Evolutionary conservation across 1,140 invertebrate species (phyloP).

Genomic region (Papilio xuthus): DNA sequence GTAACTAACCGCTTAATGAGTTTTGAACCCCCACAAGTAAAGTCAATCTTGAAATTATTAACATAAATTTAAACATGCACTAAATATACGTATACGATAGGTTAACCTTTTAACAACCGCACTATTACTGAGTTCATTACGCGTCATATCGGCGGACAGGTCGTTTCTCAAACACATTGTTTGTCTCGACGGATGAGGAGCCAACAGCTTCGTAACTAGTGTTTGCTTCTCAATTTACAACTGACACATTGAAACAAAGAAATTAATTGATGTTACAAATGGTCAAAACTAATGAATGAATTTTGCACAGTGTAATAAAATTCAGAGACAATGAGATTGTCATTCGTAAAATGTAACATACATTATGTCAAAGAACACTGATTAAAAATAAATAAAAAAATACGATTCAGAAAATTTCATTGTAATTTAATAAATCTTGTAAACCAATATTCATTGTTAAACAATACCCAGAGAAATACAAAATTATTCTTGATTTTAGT

Average conservation of each 20-base stretch:
- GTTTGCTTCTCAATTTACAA: constrained; percentile 79
- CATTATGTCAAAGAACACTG: constrained; percentile 40
- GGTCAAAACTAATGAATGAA: constrained; percentile 72
- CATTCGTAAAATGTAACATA: background rate
- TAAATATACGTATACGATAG: constrained; percentile 39
- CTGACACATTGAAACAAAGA: constrained; percentile 79
- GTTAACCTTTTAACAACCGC: constrained; percentile 58
- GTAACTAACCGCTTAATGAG: constrained; percentile 8
- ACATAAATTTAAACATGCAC: constrained; percentile 36
- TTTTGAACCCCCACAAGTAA: background rate
- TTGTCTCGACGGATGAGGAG: constrained; percentile 56
- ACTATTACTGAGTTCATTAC: constrained; percentile 69
- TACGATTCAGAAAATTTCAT: too few species aligned
- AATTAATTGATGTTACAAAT: constrained; percentile 79
- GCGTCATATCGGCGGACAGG: constrained; percentile 62
- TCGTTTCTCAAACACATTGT: constrained; percentile 74
- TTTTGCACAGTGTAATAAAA: constrained; percentile 50
- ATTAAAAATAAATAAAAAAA: background rate
- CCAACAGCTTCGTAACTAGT: constrained; percentile 61
- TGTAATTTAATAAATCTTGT: too few species aligned
- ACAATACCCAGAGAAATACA: too few species aligned
- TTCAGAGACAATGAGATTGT: background rate
- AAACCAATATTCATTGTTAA: too few species aligned
- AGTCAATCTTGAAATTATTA: constrained; percentile 17
- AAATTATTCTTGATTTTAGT: too few species aligned